Evolutionary conservation across 2,888 invertebrate genomes (phyloP).

Genomic region (Lepas anatifera): DNA sequence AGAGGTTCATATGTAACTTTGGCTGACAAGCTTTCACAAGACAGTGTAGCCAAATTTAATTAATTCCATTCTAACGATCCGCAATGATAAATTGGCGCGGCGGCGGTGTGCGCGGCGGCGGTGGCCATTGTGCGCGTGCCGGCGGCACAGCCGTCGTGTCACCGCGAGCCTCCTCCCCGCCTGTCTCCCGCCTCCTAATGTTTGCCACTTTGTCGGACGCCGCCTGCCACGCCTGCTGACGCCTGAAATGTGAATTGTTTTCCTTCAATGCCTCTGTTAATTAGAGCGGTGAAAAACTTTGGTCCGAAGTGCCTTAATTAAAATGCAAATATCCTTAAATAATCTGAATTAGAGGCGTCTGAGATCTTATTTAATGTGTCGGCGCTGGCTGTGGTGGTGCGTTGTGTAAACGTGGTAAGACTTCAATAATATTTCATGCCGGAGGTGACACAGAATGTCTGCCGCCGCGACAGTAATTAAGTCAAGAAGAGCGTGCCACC

Average conservation of each 20-base stretch:
- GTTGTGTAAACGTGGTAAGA: not conserved
- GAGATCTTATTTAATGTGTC: not conserved
- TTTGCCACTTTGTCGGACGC: not conserved
- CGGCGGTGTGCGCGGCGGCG: not conserved
- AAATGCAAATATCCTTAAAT: conserved; percentile 12
- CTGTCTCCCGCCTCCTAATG: too few species aligned
- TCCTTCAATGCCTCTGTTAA: conserved; percentile 12
- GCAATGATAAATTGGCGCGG: conserved; percentile 9
- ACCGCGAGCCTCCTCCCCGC: too few species aligned
- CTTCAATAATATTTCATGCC: not conserved
- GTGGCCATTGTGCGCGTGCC: conserved; percentile 1
- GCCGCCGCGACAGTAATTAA: not conserved
- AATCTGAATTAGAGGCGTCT: conserved; percentile 8
- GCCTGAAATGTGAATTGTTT: conserved; percentile 11
- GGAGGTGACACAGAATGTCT: not conserved
- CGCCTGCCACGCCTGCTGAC: not conserved
- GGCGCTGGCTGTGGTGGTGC: not conserved
- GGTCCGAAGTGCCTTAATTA: conserved; percentile 6
- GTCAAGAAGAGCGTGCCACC: not conserved
- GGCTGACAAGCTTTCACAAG: conserved; percentile 11
- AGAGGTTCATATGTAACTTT: conserved; percentile 14
- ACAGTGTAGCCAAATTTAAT: conserved; percentile 11
- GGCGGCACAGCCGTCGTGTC: not conserved
- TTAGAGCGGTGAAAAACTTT: conserved; percentile 8
- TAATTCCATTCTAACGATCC: conserved; percentile 7